Evolutionary conservation across 2,113 vertebrate genomes (phyloP).

Genomic region (Chauna torquata): DNA sequence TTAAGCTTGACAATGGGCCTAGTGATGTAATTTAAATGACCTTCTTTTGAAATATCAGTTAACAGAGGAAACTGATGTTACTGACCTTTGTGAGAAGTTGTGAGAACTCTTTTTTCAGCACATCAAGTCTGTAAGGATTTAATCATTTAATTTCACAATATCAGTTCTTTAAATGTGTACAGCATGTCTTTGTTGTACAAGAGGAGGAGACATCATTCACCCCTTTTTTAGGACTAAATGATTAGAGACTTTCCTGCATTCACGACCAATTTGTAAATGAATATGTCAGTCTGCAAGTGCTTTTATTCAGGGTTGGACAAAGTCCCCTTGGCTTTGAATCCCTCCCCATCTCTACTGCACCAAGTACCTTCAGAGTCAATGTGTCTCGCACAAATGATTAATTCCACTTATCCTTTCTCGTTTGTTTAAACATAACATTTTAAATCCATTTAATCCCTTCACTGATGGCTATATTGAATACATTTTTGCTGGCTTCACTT

Average conservation of each 20-base stretch:
- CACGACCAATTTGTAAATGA: neutral
- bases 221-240: neutral
- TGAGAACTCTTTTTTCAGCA: neutral
- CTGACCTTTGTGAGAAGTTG: neutral
- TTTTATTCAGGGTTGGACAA: neutral
- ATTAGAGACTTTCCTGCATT: neutral
- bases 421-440: neutral
- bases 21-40: neutral
- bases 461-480: neutral
- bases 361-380: neutral
- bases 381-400: too few species aligned
- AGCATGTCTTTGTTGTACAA: neutral
- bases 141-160: neutral
- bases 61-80: neutral
- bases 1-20: neutral
- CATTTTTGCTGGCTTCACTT: neutral
- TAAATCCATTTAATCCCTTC: neutral
- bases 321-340: neutral
- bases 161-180: neutral
- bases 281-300: neutral
- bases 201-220: neutral
- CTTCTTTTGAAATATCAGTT: neutral
- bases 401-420: neutral
- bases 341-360: neutral
- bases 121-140: neutral